Evolutionary conservation across 2,113 vertebrate genomes (phyloP), one percentile per base, ranked within the genome.

Genomic region (Falco punctatus): DNA sequence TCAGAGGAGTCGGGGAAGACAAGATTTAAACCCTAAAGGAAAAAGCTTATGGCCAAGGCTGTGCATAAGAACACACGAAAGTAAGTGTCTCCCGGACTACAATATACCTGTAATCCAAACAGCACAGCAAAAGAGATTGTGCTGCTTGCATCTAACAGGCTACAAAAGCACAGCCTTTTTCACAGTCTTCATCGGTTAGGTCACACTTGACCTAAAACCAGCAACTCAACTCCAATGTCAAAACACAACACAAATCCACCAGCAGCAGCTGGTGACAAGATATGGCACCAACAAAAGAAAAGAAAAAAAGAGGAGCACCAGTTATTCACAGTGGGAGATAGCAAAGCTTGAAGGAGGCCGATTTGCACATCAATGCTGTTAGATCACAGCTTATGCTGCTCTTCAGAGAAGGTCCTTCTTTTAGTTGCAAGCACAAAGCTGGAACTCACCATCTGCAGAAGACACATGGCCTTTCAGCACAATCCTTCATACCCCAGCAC

Each of bases 181-280:
- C 32, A 11, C 1, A 3, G 24, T 30, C 46, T 75, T 24, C 4
- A 2, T 5, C n/a, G 19, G 19, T 18, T 16, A 59, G 17, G 7
- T 58, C 33, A 30, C 20, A 4, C 2, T 0, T 3, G 35, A 72
- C 13, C 38, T 32, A 33, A 32, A 32, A 20, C 19, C 52, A 86
- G 35, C 19, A 27, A 3, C 64, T 80, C 24, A 12, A 7, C 14
- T 5, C 62, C 0, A 0, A 30, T 1, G 32, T n/a, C 6, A 1
- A 20, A 62, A 49, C 9, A 23, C 4, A 32, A 30, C 30, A 33
- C 61, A 7, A 27, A 51, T 3, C 33, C 46, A 77, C 26, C 48
- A 52, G 49, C 26, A 10, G 4, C 26, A 15, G 18, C 52, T 28
- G 24, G 35, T 10, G 21, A 55, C 11, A 20, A 80, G 17, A 11